Base-by-base conservation (phyloP, 2,888 invertebrate genomes). In the Peribatodes rhomboidaria region DNA sequence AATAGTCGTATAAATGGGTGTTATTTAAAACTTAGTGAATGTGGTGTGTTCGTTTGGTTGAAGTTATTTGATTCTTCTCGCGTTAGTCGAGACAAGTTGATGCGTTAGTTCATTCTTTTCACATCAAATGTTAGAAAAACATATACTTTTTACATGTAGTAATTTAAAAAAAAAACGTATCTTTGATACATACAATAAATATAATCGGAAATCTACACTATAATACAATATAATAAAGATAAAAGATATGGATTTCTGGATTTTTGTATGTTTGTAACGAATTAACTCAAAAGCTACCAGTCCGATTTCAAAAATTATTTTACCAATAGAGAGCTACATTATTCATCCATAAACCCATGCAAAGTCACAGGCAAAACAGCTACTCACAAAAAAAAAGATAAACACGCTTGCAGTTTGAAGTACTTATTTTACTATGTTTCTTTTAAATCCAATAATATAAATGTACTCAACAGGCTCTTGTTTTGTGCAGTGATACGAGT, bases 21-120 rank as follows among this genome's bases (percentile, higher is more conserved):
- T 55, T 44, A 55, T 55, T 55, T 55, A 35, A 55, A 55, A 55
- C 55, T 44, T 31, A 20, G 55, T 18, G 42, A 20, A 55, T 55
- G 16, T 55, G 16, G 57, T 37, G 9, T 27, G 57, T 14, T 16
- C n/a, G 46, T 35, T 1, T 16, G 16, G 35, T 18, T 8, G 0
- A 9, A n/a, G 35, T 35, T 4, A 50, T 14, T 54, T 27, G 39
- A 41, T 22, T 41, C 10, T 41, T 41, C 13, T 18, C 41, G 27
- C 8, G 41, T 27, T 27, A 16, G n/a, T 31, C 9, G 20, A 4
- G 20, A 8, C 44, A 22, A 44, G 9, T 44, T 6, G 1, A 2
- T 44, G 9, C 14, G n/a, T n/a, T n/a, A 18, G 10, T n/a, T 4
- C 4, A 4, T 39, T 4, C 8, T 20, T 18, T 10, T 10, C 0